Percentiles rank a stretch among this genome's conserved stretches.
phyloP scores from a whole-genome alignment of 64 coral and sea anemone genomes.

The Actinia tenebrosa region DNA sequence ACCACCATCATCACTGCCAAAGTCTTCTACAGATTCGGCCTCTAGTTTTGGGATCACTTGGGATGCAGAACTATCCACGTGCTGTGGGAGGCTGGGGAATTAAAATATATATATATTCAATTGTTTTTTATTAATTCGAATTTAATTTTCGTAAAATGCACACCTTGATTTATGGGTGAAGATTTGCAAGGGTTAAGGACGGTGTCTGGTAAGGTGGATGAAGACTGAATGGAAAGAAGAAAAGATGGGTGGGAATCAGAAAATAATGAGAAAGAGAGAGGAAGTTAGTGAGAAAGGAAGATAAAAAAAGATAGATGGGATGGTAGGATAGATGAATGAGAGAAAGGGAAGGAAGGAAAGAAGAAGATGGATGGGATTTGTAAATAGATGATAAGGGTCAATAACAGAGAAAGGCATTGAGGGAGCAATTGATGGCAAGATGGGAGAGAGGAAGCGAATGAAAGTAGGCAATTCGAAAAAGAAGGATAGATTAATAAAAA shows the following conservation, averaged over 20 bases:
- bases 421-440: too few relatives aligned
- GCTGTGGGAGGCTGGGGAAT: constrained; percentile 58
- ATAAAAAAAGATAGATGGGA: too few relatives aligned
- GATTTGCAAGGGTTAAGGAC: neutral
- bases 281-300: too few relatives aligned
- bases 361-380: neutral
- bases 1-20: constrained; percentile 55
- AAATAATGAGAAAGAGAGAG: too few relatives aligned
- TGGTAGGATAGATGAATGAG: too few relatives aligned
- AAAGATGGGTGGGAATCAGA: too few relatives aligned
- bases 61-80: constrained; percentile 47
- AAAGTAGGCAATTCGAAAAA: neutral
- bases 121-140: too few relatives aligned
- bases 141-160: neutral
- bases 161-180: neutral
- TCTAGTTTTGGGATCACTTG: constrained; percentile 44
- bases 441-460: neutral
- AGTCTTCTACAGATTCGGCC: constrained; percentile 47
- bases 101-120: neutral
- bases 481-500: neutral
- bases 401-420: neutral
- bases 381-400: neutral
- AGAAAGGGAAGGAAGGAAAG: neutral
- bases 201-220: too few relatives aligned
- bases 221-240: too few relatives aligned